Evolutionary conservation across 2,888 invertebrate genomes (phyloP), one percentile per base, ranked within the genome.

Genomic region (Nycteola revayana): DNA sequence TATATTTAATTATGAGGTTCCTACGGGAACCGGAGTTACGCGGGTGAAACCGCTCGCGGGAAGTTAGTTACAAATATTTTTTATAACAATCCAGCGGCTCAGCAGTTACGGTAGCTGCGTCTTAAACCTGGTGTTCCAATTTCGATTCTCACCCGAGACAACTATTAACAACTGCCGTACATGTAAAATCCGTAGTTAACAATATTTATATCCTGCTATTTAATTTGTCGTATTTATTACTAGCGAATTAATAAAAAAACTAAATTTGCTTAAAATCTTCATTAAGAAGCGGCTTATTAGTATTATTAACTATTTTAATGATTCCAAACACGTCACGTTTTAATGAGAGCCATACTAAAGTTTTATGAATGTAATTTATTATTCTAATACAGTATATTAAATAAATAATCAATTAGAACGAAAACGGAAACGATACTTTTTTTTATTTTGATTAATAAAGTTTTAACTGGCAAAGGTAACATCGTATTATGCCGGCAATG

Each of bases 381-480:
- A 60, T 65, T 46, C 49, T 60, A 39, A 44, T 39, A 55, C 57
- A 57, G 50, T 42, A 49, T 43, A 55, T 56, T 60, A 65, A 64
- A 69, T 66, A 67, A 71, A 67, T 66, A 74, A 75, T 77, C 71
- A 77, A 73, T 74, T 72, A 69, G 60, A 68, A 67, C 61, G 65
- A 77, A 73, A 72, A 53, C 54, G 83, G 83, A 84, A 78, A 73
- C 63, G 61, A 62, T 66, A 64, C 38, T 67, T 75, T 72, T 74
- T 75, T 72, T 74, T 67, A 56, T 57, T 59, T 57, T 59, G n/a
- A n/a, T n/a, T 44, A 41, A 50, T 52, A 55, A 63, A 53, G 53
- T 60, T 60, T 62, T 47, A 61, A 57, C 23, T n/a, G 42, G 38
- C 38, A 36, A n/a, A 47, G 46, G 41, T 56, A 41, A 47, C 49